Percentiles rank a stretch among this genome's conserved stretches.
Evolutionary conservation across 2,113 vertebrate genomes (phyloP).

Genomic region (Myodes glareolus): DNA sequence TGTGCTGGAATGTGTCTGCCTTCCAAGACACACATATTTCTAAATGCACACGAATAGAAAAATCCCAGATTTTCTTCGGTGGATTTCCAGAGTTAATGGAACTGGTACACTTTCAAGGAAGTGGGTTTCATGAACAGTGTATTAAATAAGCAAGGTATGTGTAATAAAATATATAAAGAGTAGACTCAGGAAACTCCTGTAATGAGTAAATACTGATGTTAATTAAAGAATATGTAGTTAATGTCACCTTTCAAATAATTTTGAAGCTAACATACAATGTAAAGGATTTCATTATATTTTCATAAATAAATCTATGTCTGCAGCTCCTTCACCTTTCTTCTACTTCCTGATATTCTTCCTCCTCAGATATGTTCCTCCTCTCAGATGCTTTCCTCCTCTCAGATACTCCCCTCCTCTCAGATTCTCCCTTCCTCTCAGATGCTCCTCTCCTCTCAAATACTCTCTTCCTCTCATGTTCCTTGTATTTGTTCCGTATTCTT

Average conservation of each 20-base stretch:
- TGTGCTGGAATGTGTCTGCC: constrained; percentile 30
- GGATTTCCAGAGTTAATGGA: not conserved
- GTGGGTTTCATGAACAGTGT: not conserved
- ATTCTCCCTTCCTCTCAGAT: not conserved
- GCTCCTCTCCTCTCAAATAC: not conserved
- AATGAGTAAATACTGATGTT: not conserved
- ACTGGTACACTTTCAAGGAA: constrained; percentile 21
- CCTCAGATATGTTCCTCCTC: not conserved
- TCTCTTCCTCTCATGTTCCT: not conserved
- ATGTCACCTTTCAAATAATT: constrained; percentile 6
- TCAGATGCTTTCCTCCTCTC: not conserved
- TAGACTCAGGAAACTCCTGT: constrained; percentile 58
- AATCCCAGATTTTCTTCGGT: not conserved
- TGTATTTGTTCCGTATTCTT: not conserved
- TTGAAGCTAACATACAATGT: not conserved
- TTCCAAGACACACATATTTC: constrained; percentile 38
- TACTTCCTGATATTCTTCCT: not conserved
- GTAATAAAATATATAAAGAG: not conserved
- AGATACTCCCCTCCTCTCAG: not conserved
- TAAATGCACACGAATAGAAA: constrained; percentile 4
- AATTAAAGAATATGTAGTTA: constrained; percentile 61
- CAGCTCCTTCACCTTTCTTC: not conserved
- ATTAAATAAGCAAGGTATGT: constrained; percentile 23
- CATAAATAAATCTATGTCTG: not conserved
- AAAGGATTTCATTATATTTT: not conserved